Base-by-base conservation (phyloP, 2,888 invertebrate species). In the Synanthedon formicaeformis region DNA sequence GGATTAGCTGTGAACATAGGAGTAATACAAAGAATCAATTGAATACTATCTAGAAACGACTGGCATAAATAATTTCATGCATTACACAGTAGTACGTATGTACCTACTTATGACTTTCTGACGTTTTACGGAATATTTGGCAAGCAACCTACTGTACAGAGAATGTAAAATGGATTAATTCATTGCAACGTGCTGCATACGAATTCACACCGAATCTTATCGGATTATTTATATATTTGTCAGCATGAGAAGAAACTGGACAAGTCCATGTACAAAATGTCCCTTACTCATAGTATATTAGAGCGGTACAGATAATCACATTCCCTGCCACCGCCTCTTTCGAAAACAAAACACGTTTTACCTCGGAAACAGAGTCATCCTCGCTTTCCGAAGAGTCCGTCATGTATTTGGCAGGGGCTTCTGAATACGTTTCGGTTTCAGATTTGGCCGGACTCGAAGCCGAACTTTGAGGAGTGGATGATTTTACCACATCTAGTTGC, bases 291-390 rank as follows among this genome's bases (percentile, higher is more conserved):
- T 84, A 87, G 89, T 90, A 80, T 82, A 83, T 90, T 81, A 90
- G 89, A 78, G 87, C 86, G 85, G 83, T 87, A 82, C 84, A 81
- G 86, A 85, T 85, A 84, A 82, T 86, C 86, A 85, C 81, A 87
- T 83, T 83, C 81, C 78, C 81, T 86, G 85, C 85, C 84, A 83
- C 83, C 85, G 85, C 86, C 86, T 86, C 81, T 77, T 64, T 73
- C 73, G 76, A 85, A 87, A 86, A 87, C 86, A 86, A 86, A 86
- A 87, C 86, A 86, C 86, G 84, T 86, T 87, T 91, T 92, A 97
- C 96, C 95, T 96, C 96, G 75, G 96, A 96, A 82, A 95, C 95
- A 88, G 96, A 96, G 85, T 96, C 97, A 89, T 96, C 96, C 86
- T 97, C 97, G 85, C 96, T 96, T 90, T 96, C 96, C 75, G 96